These are phyloP conservation scores for Scylla paramamosain DNA, from an alignment of 1,140 invertebrate species.

Conservation along the genomic window DNA sequence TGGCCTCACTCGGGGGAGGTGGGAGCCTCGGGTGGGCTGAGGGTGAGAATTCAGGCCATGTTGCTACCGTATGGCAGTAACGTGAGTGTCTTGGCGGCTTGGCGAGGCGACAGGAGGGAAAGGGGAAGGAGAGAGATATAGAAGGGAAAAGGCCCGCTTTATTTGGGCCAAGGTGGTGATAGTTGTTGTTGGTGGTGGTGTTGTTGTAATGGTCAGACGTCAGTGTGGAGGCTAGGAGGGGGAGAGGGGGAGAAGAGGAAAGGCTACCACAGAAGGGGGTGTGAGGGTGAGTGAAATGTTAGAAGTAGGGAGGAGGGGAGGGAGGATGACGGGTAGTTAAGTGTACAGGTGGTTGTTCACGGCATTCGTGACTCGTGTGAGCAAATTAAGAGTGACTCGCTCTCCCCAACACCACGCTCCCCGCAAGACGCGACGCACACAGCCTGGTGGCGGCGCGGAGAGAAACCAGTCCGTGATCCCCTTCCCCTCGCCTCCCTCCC, in stretches of 20 bases:
- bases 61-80: constrained; percentile 27
- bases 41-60: not conserved
- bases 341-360: not conserved
- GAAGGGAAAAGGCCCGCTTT: constrained; percentile 3
- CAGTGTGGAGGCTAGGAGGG: not conserved
- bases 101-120: too few species aligned
- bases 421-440: not conserved
- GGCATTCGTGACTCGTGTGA: not conserved
- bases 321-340: not conserved
- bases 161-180: constrained; percentile 62
- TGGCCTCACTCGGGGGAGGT: not conserved
- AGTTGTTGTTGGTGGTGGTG: constrained; percentile 51
- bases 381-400: not conserved
- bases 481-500: not conserved
- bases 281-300: not conserved
- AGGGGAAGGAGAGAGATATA: not conserved
- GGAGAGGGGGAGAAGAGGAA: too few species aligned
- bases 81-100: not conserved
- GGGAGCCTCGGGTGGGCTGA: not conserved
- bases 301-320: not conserved
- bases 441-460: not conserved
- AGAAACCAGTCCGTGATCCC: constrained; percentile 10
- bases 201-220: not conserved
- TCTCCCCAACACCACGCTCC: not conserved
- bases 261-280: too few species aligned